Percentiles rank a stretch among this genome's conserved stretches.
Conservation (phyloP, 2,113 vertebrate genomes). For the Corythoichthys haematopterus region DNA sequence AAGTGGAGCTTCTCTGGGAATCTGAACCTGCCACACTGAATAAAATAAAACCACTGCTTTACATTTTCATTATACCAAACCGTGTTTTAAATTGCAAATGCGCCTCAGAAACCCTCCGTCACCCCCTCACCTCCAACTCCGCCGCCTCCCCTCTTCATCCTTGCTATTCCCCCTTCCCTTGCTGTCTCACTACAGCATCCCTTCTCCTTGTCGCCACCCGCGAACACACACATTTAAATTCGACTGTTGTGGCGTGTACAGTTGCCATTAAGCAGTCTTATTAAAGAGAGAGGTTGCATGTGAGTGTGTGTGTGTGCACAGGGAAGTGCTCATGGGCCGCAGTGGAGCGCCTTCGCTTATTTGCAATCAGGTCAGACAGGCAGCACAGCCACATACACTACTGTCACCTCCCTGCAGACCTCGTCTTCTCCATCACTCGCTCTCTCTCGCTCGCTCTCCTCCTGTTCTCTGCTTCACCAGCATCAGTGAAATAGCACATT, state of each 20-base stretch:
- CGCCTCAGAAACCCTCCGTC: constrained; percentile 64
- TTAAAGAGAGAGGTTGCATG: constrained; percentile 54
- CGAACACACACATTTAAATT: constrained; percentile 17
- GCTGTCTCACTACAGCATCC: constrained; percentile 34
- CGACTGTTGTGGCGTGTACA: constrained; percentile 46
- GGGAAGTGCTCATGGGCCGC: constrained; percentile 70
- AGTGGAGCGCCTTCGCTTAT: constrained; percentile 68
- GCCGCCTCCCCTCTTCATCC: constrained; percentile 15
- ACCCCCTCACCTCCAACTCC: constrained; percentile 39
- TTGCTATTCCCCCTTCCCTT: constrained; percentile 47
- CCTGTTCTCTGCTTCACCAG: constrained; percentile 34
- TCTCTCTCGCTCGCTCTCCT: constrained; percentile 24
- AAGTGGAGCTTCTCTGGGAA: constrained; percentile 89
- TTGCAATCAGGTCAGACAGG: constrained; percentile 77
- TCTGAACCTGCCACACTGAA: constrained; percentile 94
- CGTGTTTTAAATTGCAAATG: constrained; percentile 98
- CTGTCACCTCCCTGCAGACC: constrained; percentile 71
- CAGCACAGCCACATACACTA: constrained; percentile 70
- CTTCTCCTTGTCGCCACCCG: constrained; percentile 41
- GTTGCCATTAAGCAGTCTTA: constrained; percentile 62
- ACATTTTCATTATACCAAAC: constrained; percentile 98
- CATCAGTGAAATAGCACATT: constrained; percentile 66
- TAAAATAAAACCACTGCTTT: constrained; percentile 95
- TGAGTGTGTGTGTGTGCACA: constrained; percentile 54
- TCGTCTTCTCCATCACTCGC: constrained; percentile 19